Evolutionary conservation across 2,797 vertebrate species (phyloP).

Genomic region (Sarcoramphus papa): DNA sequence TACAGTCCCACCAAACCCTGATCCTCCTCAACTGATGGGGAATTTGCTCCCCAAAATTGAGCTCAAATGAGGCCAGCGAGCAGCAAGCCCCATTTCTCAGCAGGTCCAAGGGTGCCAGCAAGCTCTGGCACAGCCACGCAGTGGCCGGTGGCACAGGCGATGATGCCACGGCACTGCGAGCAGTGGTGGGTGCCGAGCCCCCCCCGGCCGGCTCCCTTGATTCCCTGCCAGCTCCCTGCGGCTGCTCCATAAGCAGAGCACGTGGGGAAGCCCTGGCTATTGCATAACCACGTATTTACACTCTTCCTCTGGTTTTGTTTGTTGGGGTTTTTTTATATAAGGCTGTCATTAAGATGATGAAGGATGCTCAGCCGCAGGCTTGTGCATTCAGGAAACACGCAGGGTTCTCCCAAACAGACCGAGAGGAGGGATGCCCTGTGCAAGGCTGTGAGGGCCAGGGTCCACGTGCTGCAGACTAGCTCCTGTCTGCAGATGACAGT

Average conservation of each 20-base stretch:
- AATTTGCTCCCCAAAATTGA: not conserved
- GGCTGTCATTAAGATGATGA: fast-evolving
- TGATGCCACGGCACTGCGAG: not conserved
- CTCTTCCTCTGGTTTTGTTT: not conserved
- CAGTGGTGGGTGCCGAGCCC: not conserved
- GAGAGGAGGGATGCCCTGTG: not conserved
- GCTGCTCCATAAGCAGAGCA: not conserved
- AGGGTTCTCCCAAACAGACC: not conserved
- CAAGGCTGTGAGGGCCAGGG: not conserved
- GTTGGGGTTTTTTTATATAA: not conserved
- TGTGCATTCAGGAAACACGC: fast-evolving
- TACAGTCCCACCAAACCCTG: not conserved
- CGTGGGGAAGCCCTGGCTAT: not conserved
- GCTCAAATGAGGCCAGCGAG: not conserved
- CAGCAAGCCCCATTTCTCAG: not conserved
- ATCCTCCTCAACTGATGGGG: not conserved
- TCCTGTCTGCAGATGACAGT: not conserved
- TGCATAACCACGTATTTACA: not conserved
- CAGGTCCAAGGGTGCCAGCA: fast-evolving
- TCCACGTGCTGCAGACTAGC: not conserved
- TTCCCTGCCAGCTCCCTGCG: not conserved
- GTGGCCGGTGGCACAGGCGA: fast-evolving
- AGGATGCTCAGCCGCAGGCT: not conserved
- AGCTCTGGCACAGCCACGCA: fast-evolving
- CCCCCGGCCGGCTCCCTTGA: not conserved